Evolutionary conservation across 2,113 vertebrate species (phyloP), one percentile per base, ranked within the genome.

Genomic region (Prochilodus magdalenae): DNA sequence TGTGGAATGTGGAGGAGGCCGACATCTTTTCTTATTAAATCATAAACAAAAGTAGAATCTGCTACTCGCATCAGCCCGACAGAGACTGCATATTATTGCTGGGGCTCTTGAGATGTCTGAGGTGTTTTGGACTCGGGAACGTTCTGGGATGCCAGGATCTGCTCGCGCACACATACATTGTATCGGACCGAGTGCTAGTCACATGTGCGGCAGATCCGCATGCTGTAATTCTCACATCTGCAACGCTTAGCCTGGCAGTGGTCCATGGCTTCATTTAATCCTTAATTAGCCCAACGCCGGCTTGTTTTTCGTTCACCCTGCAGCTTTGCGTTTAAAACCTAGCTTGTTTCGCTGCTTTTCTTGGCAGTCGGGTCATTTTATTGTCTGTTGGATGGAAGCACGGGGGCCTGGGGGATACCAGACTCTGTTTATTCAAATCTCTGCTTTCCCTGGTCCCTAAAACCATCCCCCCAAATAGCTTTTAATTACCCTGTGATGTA

Each of bases 401-500:
- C 55, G 59, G 29, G 63, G 51, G 36, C 29, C 36, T 70, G 12
- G 49, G 44, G 71, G 53, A 80, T 78, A 73, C 63, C 69, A 74
- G 65, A 73, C 69, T 49, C 20, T 62, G 66, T 77, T 82, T 59
- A 65, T 59, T 59, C 53, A 81, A 72, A 76, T 3, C 18, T 24
- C 7, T 51, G 15, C 62, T 16, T 36, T 47, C n/a, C 59, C 40
- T 10, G 1, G 3, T 10, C 11, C 18, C 53, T n/a, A 29, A 53
- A 55, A 15, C 14, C 47, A 30, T 49, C 49, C 24, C 29, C 49
- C 51, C 13, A 62, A 79, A 73, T 49, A 85, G 65, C 47, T 79
- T 75, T 84, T 83, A 84, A 84, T 80, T 73, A 84, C 49, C 51
- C 67, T 51, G 44, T 53, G 44, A 80, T 79, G 44, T 70, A 71